A percentile compares a stretch with the other conserved stretches of the same genome.
Conservation (phyloP, 2,113 vertebrate species). For the Corydoras sp. region DNA sequence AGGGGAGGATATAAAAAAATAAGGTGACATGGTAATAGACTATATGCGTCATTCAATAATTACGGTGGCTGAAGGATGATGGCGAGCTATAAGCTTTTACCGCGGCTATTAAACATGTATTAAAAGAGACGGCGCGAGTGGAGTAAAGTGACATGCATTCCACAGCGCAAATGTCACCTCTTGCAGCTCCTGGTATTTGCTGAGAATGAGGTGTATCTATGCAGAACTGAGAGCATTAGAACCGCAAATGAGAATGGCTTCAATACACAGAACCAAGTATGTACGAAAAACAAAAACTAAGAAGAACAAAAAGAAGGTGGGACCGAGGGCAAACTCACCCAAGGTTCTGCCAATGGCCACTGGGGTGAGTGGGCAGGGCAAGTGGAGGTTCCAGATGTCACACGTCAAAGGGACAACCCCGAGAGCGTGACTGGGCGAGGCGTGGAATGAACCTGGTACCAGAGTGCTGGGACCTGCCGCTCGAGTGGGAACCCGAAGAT, state of each 20-base stretch:
- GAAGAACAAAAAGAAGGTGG: too few species aligned
- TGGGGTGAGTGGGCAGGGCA: too few species aligned
- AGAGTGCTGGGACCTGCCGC: too few species aligned
- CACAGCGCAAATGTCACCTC: conserved; percentile 44
- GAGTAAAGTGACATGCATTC: conserved; percentile 35
- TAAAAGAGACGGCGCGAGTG: conserved; percentile 26
- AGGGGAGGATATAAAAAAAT: neutral
- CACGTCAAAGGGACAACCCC: too few species aligned
- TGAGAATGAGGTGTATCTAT: conserved; percentile 28
- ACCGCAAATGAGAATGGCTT: conserved; percentile 21
- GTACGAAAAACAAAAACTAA: too few species aligned
- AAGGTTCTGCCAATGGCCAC: too few species aligned
- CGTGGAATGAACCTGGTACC: too few species aligned
- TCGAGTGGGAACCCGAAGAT: too few species aligned
- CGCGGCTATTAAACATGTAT: conserved; percentile 47
- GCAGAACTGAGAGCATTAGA: conserved; percentile 27
- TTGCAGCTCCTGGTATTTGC: conserved; percentile 38
- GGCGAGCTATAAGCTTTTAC: conserved; percentile 44
- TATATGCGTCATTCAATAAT: conserved; percentile 38
- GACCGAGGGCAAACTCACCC: too few species aligned
- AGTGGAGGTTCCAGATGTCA: too few species aligned
- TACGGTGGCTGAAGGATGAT: conserved; percentile 38
- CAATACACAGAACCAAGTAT: neutral
- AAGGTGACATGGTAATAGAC: too few species aligned
- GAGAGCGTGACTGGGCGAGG: too few species aligned